Percentiles rank a stretch among this genome's conserved stretches.
Evolutionary conservation across 2,888 invertebrate genomes (phyloP).

Genomic region (Furcula furcula): DNA sequence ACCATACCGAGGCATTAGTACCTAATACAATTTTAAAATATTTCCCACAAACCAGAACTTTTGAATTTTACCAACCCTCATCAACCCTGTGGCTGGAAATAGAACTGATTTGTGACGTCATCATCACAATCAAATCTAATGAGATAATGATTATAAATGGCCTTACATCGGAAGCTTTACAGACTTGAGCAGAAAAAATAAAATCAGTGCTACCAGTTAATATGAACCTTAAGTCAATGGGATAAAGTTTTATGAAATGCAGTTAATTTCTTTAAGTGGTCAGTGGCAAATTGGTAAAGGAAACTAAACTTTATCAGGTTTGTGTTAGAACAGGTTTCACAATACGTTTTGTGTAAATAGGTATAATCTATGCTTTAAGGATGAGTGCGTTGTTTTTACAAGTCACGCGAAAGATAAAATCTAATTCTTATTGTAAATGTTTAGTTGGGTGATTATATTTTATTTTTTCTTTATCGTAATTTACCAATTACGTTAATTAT

Average conservation of each 20-base stretch:
- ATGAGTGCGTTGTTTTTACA: conserved; percentile 6
- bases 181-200: conserved; percentile 11
- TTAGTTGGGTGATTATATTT: too few species aligned
- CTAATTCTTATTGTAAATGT: too few species aligned
- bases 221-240: neutral
- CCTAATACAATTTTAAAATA: too few species aligned
- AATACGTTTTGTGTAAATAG: too few species aligned
- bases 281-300: neutral
- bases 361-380: conserved; percentile 2
- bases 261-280: neutral
- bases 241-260: neutral
- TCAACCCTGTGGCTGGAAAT: conserved; percentile 21
- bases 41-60: too few species aligned
- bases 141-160: conserved; percentile 46
- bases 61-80: conserved; percentile 15
- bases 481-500: too few species aligned
- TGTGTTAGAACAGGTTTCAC: neutral
- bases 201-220: neutral
- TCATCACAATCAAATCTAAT: conserved; percentile 22
- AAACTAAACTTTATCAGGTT: conserved; percentile 21
- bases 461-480: too few species aligned
- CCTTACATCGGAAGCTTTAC: conserved; percentile 28
- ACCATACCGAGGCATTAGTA: too few species aligned
- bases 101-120: conserved; percentile 33
- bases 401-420: conserved; percentile 7